phyloP scores from a whole-genome alignment of 2,888 invertebrate species.

The Pheosia gnoma region DNA sequence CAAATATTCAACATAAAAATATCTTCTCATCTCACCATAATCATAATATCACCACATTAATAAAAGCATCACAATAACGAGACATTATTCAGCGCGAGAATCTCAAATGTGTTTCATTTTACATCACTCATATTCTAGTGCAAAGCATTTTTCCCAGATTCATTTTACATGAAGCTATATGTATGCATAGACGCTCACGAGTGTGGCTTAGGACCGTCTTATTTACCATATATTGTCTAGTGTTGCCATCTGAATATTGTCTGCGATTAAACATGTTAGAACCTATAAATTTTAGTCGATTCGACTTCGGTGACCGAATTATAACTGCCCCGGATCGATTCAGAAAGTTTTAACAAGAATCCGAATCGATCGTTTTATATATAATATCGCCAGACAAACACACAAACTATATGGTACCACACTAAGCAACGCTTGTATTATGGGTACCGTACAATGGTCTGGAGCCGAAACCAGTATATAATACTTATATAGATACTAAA shows the following conservation, averaged over 20 bases:
- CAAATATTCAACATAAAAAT: neutral
- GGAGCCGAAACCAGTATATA: too few relatives aligned
- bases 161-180: slow-evolving; percentile 24
- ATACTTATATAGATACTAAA: too few relatives aligned
- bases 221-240: neutral
- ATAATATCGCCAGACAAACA: too few relatives aligned
- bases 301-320: too few relatives aligned
- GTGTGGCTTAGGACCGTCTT: slow-evolving; percentile 15
- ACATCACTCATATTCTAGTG: slow-evolving; percentile 18
- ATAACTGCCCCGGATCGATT: too few relatives aligned
- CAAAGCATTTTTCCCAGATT: slow-evolving; percentile 19
- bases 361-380: too few relatives aligned
- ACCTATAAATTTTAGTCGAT: too few relatives aligned
- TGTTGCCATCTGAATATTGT: neutral
- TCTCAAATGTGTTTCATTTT: slow-evolving; percentile 22
- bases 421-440: too few relatives aligned
- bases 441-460: too few relatives aligned
- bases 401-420: too few relatives aligned
- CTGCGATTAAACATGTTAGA: too few relatives aligned
- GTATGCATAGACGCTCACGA: slow-evolving; percentile 32
- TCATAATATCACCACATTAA: slow-evolving; percentile 13
- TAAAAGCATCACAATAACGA: slow-evolving; percentile 7
- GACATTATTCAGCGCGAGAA: slow-evolving; percentile 15
- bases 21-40: slow-evolving; percentile 10
- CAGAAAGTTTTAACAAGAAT: too few relatives aligned